A percentile compares a stretch with the other conserved stretches of the same genome.
Evolutionary conservation across 92 coral and sea anemone species (phyloP).

Genomic region (Porites lobata): DNA sequence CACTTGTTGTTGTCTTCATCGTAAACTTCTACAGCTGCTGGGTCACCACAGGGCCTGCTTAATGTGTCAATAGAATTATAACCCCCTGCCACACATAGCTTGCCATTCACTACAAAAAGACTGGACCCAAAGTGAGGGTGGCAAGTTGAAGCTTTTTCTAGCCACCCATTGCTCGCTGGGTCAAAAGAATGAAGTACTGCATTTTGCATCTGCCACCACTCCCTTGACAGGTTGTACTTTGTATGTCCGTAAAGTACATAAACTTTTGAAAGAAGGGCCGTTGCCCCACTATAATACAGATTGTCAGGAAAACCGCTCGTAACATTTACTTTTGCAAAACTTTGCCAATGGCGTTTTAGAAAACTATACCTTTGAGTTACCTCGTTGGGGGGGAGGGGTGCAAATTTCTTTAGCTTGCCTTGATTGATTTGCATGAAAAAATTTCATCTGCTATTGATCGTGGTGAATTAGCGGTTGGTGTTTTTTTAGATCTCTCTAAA

Average conservation of each 20-base stretch:
- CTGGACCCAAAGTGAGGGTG: slow-evolving; percentile 14
- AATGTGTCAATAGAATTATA: rapidly evolving
- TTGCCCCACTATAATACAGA: background rate
- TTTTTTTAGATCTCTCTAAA: too few species aligned
- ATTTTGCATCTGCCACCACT: background rate
- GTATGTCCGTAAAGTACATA: background rate
- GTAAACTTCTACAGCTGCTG: slow-evolving; percentile 28
- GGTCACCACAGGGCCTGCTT: background rate
- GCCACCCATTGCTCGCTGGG: background rate
- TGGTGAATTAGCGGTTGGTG: too few species aligned
- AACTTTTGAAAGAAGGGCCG: background rate
- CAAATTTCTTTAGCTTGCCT: too few species aligned
- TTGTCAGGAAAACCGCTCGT: background rate
- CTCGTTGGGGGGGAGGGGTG: too few species aligned
- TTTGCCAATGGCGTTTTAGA: background rate
- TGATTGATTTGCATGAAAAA: too few species aligned
- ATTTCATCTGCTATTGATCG: too few species aligned
- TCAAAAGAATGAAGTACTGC: slow-evolving; percentile 13
- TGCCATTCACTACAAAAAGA: slow-evolving; percentile 1
- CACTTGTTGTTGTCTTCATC: slow-evolving; percentile 4
- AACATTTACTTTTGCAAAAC: background rate
- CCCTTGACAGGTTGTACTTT: too few species aligned
- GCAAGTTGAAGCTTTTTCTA: background rate
- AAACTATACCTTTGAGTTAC: slow-evolving; percentile 6
- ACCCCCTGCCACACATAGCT: slow-evolving; percentile 10